Evolutionary conservation across 1,140 invertebrate species (phyloP), one percentile per base, ranked within the genome.

Genomic region (Choristoneura fumiferana): DNA sequence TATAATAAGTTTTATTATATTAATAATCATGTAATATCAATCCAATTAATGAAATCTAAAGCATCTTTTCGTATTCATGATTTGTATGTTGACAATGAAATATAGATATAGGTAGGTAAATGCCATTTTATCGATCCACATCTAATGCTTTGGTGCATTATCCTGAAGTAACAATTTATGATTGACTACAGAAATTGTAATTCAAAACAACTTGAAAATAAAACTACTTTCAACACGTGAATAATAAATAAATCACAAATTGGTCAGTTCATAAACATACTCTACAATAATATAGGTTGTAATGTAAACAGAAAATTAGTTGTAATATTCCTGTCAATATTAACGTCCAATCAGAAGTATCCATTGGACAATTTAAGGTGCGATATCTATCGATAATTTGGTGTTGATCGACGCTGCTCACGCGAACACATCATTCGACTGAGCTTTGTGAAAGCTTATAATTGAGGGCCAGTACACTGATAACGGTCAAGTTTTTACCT

Each of bases 401-500:
- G 53, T 57, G 49, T 45, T 63, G 61, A 71, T 71, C 56, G 59
- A 54, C 14, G 8, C 10, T 17, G n/a, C 58, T 64, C 69, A 72
- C 69, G 69, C 69, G 69, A 72, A 66, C 53, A 55, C 59, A 67
- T 70, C 64, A 64, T 43, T 60, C 52, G 54, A 60, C 45, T 14
- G 60, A 54, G 12, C 37, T 59, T 45, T 54, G 37, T 43, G 58
- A 61, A 66, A 62, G 36, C 35, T 57, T 63, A 61, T 61, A 58
- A 49, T 49, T 49, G 43, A 29, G 43, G 43, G 43, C 43, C 43
- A 13, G 43, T 5, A n/a, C 14, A 4, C 40, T 29, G 43, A 13
- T 49, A 33, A 49, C 22, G 18, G 18, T 5, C 43, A 18, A 22
- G n/a, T 43, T 45, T 49, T 22, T 49, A 49, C 18, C 17, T 49